Evolutionary conservation across 1,140 invertebrate genomes (phyloP).

Genomic region (Bombus sibiricus): DNA sequence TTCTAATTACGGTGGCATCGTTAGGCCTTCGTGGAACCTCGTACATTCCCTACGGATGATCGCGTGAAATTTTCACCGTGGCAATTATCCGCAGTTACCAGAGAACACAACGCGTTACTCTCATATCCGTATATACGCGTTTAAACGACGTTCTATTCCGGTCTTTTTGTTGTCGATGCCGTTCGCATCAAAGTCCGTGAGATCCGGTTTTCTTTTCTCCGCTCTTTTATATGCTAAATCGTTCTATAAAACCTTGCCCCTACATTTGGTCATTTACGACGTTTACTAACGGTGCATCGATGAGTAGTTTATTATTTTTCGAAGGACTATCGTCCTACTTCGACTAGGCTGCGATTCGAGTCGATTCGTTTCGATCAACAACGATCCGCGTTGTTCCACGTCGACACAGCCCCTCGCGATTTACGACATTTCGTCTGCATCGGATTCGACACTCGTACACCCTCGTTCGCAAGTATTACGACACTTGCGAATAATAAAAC

Average conservation of each 20-base stretch:
- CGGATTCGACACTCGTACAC: not conserved
- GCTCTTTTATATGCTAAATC: conserved; percentile 16
- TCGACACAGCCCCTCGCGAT: too few relatives aligned
- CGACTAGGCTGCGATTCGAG: too few relatives aligned
- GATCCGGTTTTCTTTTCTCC: not conserved
- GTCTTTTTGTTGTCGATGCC: not conserved
- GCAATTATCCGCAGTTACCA: conserved; percentile 66
- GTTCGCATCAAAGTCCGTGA: conserved; percentile 21
- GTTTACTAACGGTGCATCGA: not conserved
- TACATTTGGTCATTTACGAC: not conserved
- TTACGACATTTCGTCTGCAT: not conserved
- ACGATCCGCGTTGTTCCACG: not conserved
- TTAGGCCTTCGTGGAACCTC: not conserved
- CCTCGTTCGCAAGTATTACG: not conserved
- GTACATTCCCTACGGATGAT: conserved; percentile 26
- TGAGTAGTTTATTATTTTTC: not conserved
- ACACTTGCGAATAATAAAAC: not conserved
- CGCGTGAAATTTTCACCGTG: conserved; percentile 65
- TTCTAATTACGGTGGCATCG: conserved; percentile 33
- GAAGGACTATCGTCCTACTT: not conserved
- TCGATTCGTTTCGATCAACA: not conserved
- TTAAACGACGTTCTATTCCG: conserved; percentile 19
- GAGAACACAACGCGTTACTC: not conserved
- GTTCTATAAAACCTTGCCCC: not conserved
- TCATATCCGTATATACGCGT: conserved; percentile 36